Evolutionary conservation across 2,888 invertebrate species (phyloP), one percentile per base, ranked within the genome.

Genomic region (Andrena hattorfiana): DNA sequence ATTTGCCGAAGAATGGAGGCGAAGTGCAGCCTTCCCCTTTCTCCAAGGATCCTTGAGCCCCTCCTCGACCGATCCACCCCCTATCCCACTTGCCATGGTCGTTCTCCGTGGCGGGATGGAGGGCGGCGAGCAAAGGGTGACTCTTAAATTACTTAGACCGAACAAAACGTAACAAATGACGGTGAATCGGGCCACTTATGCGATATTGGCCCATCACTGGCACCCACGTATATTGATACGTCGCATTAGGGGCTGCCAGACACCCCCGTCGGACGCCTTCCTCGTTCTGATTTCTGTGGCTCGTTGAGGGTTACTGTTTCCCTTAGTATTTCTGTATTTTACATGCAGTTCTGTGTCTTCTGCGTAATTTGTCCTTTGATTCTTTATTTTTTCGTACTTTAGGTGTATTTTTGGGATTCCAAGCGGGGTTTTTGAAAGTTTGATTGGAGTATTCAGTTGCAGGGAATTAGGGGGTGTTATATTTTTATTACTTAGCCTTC

Each of bases 1-100:
- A 94, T 94, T 94, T 93, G 89, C 92, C 90, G 91, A 90, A 92
- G 91, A 93, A 93, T 91, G 90, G 91, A 90, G 87, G 86, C 85
- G 87, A 90, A 91, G 87, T 90, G 87, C 87, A 84, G 76, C 59
- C 66, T 49, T 28, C 59, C 62, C 77, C 77, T 72, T 20, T 76
- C 49, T 68, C 70, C 74, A 63, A 76, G 74, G 68, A 71, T 73
- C 59, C 72, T 72, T 30, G 51, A 54, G 51, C 75, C 68, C 54
- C 70, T 62, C 67, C 49, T 60, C 75, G 59, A 30, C 30, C 63
- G 10, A 28, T 16, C 49, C 49, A 51, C 35, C n/a, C 67, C 59
- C 68, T 30, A 2, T n/a, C 51, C 56, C 7, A 20, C 32, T 49
- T 70, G 59, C 77, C 72, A 56, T 70, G 70, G 73, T 70, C 32